These are phyloP conservation scores for Idaea biselata DNA, from an alignment of 2,888 invertebrate genomes.

Conservation along the genomic window DNA sequence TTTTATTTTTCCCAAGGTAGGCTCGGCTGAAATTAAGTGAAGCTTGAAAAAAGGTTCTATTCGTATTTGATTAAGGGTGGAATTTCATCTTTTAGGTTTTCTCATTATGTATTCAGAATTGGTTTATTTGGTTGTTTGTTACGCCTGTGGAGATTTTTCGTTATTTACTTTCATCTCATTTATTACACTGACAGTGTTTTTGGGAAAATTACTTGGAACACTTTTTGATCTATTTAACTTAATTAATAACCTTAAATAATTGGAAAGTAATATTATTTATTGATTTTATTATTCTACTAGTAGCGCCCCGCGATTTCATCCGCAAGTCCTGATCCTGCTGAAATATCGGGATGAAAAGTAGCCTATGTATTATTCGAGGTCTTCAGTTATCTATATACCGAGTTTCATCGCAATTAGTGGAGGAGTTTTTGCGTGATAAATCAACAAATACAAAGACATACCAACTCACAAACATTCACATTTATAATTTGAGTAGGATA, in stretches of 20 bases:
- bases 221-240: not conserved
- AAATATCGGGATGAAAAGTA: too few species aligned
- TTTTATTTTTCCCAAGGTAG: constrained; percentile 3
- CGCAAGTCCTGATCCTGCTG: too few species aligned
- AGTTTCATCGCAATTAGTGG: too few species aligned
- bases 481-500: too few species aligned
- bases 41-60: constrained; percentile 3
- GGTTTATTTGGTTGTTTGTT: not conserved
- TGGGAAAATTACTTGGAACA: not conserved
- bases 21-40: not conserved
- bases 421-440: too few species aligned
- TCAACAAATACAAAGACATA: too few species aligned
- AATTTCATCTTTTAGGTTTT: not conserved
- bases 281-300: too few species aligned
- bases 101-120: not conserved
- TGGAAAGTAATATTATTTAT: too few species aligned
- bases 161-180: not conserved
- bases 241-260: not conserved
- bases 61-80: not conserved
- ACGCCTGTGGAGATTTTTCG: not conserved
- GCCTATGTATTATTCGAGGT: too few species aligned
- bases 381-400: too few species aligned
- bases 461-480: too few species aligned
- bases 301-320: too few species aligned
- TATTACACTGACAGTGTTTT: not conserved